phyloP scores from a whole-genome alignment of 2,797 vertebrate species.

The Harpagifer antarcticus region DNA sequence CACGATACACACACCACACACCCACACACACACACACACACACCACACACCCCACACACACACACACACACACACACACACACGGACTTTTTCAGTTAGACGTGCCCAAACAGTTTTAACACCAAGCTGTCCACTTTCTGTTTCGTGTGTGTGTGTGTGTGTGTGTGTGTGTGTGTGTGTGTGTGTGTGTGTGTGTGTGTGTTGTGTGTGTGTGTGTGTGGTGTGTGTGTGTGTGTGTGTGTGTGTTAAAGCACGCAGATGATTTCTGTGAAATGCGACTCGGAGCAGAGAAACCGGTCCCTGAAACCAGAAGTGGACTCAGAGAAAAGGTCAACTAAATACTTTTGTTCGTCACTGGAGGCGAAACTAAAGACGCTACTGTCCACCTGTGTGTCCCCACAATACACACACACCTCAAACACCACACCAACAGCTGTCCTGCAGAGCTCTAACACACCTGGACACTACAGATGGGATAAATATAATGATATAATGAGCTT shows the following conservation, averaged over 20 bases:
- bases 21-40: too few species aligned
- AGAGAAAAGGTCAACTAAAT: too few species aligned
- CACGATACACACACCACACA: too few species aligned
- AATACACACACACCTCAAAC: not conserved
- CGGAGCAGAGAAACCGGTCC: not conserved
- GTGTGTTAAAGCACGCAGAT: too few species aligned
- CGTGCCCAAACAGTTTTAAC: not conserved
- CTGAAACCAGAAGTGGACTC: constrained; percentile 29
- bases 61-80: too few species aligned
- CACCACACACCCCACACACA: too few species aligned
- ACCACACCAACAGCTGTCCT: not conserved
- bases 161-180: constrained; percentile 1
- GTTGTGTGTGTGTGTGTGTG: not conserved
- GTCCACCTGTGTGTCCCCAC: not conserved
- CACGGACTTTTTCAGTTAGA: too few species aligned
- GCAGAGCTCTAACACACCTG: not conserved
- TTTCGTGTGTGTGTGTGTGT: constrained; percentile 4
- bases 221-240: not conserved
- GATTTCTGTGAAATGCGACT: constrained; percentile 34
- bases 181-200: not conserved
- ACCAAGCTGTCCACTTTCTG: not conserved
- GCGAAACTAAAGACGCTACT: not conserved
- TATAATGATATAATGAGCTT: too few species aligned
- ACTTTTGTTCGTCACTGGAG: not conserved
- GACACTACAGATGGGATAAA: not conserved